A percentile compares a stretch with the other conserved stretches of the same genome.
These are phyloP conservation scores for Omphaloscelis lunosa DNA, from an alignment of 2,888 invertebrate species.

Conservation along the genomic window DNA sequence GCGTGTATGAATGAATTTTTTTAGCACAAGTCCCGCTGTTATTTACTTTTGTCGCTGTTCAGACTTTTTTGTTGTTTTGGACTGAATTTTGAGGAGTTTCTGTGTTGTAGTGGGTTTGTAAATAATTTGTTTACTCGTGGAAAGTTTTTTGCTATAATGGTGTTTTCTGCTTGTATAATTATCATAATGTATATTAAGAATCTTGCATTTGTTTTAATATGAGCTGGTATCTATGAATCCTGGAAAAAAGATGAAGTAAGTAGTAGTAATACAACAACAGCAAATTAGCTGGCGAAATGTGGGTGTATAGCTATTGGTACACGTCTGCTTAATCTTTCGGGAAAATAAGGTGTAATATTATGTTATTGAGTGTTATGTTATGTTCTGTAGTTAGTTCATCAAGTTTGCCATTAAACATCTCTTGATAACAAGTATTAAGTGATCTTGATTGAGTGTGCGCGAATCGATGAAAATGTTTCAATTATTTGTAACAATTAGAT, in stretches of 20 bases:
- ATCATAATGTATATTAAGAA: neutral
- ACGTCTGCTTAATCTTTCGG: too few species aligned
- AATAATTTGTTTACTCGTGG: constrained; percentile 4
- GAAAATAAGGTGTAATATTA: too few species aligned
- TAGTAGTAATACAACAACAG: too few species aligned
- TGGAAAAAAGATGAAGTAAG: neutral
- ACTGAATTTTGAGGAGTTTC: constrained; percentile 39
- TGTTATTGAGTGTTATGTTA: too few species aligned
- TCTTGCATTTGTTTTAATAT: neutral
- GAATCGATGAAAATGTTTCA: neutral
- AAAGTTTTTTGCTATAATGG: neutral
- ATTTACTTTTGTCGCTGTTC: constrained; percentile 69
- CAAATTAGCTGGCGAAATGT: too few species aligned
- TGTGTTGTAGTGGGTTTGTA: neutral
- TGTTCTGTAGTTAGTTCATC: neutral
- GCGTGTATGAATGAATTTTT: constrained; percentile 68
- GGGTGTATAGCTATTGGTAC: too few species aligned
- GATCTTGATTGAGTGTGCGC: neutral
- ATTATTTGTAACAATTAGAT: neutral
- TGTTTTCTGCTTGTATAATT: neutral
- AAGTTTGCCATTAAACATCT: neutral
- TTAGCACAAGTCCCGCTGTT: constrained; percentile 63
- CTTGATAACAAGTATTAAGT: neutral
- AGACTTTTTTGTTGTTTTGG: constrained; percentile 49
- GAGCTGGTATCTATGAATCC: neutral